Evolutionary conservation across 2,113 vertebrate genomes (phyloP), one percentile per base, ranked within the genome.

Genomic region (Alexandromys fortis): DNA sequence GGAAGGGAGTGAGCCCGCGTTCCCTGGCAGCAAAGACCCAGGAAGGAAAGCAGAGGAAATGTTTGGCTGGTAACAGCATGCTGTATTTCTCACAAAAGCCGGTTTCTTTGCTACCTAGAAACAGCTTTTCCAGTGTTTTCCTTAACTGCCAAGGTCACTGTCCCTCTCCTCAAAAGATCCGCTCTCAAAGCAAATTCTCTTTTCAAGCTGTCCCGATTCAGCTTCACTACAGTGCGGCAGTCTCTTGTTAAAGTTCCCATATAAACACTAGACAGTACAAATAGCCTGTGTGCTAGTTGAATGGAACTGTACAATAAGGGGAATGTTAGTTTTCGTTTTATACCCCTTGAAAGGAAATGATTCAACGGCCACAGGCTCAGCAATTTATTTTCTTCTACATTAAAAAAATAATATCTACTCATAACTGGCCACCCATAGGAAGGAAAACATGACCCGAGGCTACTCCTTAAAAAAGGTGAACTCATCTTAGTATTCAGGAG

Each of bases 21-120:
- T 90, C 28, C 76, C 76, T 10, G 81, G 92, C 68, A 88, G 42
- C 49, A 92, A 90, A 95, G 65, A 95, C 55, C 35, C 30, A 70
- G 73, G 65, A 94, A 90, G 49, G 47, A 88, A 91, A 91, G 86
- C 91, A 96, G 49, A 38, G n/a, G 52, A 58, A 78, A 68, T 26
- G 63, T 90, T 89, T 82, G 77, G 42, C 35, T 86, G 30, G 58
- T 52, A 82, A 58, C 75, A 94, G 21, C 30, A 65, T 11, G 82
- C 35, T 65, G 75, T n/a, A 91, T 33, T 78, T 24, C 47, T 88
- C 35, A 89, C 28, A 70, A 61, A 79, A 95, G 30, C 30, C 70
- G 87, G 70, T 94, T 97, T 92, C 38, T 93, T 83, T 97, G 85
- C 75, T 76, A 90, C 58, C 8, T n/a, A 76, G 70, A 38, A 94